A percentile compares a stretch with the other conserved stretches of the same genome.
phyloP scores from a whole-genome alignment of 2,888 invertebrate species.

The Petrolisthes manimaculis region DNA sequence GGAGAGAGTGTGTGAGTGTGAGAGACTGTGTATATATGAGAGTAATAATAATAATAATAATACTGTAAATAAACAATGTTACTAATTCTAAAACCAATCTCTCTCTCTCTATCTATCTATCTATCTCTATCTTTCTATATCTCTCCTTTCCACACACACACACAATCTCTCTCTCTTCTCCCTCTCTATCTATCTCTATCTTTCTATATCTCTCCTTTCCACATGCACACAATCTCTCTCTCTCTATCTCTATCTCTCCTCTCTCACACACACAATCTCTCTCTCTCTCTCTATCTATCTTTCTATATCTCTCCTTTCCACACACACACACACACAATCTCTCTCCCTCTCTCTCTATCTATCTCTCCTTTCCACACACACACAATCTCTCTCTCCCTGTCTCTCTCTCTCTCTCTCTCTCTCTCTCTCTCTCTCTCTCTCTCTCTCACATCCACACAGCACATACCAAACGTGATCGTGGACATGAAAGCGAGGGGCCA shows the following conservation, averaged over 20 bases:
- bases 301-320: too few species aligned
- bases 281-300: too few species aligned
- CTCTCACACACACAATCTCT: too few species aligned
- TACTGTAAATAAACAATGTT: background rate
- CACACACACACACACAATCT: too few species aligned
- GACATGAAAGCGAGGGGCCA: conserved; percentile 95
- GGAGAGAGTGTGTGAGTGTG: background rate
- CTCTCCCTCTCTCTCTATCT: too few species aligned
- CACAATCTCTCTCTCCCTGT: background rate
- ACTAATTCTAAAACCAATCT: background rate
- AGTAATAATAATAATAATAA: background rate
- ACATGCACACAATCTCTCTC: too few species aligned
- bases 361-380: too few species aligned
- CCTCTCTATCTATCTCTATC: too few species aligned
- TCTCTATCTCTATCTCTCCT: too few species aligned
- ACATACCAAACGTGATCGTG: conserved; percentile 94
- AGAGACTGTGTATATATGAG: background rate
- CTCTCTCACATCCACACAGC: conserved; percentile 73
- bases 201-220: too few species aligned
- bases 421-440: background rate
- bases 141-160: background rate
- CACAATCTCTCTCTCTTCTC: background rate
- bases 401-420: background rate
- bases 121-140: background rate
- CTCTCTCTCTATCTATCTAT: background rate